These are phyloP conservation scores for Platycheirus rosarum DNA, from an alignment of 2,888 invertebrate species.

Conservation along the genomic window DNA sequence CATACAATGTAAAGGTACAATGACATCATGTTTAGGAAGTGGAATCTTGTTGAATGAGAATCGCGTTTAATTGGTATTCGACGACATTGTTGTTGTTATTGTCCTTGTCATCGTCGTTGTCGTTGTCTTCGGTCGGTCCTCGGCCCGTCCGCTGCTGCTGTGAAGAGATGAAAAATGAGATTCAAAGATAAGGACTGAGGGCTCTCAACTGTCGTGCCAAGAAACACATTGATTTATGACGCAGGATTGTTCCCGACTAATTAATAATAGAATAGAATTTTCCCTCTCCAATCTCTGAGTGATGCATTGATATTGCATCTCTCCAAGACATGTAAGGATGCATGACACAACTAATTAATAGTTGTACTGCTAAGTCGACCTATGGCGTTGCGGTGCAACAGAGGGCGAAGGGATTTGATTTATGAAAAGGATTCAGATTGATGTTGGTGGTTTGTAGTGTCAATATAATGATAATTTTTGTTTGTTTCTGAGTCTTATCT, in stretches of 20 bases:
- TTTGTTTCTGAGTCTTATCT: slow-evolving; percentile 28
- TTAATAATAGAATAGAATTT: slow-evolving; percentile 67
- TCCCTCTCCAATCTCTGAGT: slow-evolving; percentile 44
- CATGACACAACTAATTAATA: slow-evolving; percentile 68
- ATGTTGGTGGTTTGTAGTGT: slow-evolving; percentile 66
- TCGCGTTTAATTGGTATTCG: slow-evolving; percentile 58
- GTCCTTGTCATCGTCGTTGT: slow-evolving; percentile 31
- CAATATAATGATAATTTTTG: slow-evolving; percentile 65
- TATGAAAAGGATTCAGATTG: slow-evolving; percentile 66
- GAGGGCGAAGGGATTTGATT: slow-evolving; percentile 56
- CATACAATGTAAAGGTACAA: slow-evolving; percentile 45
- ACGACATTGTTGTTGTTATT: slow-evolving; percentile 27
- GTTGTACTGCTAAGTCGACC: slow-evolving; percentile 23
- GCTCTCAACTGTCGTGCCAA: slow-evolving; percentile 39
- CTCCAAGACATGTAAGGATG: slow-evolving; percentile 63
- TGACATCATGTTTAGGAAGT: slow-evolving; percentile 46
- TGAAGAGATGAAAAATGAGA: slow-evolving; percentile 71
- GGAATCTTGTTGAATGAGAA: slow-evolving; percentile 37
- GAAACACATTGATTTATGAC: slow-evolving; percentile 68
- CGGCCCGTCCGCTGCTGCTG: slow-evolving; percentile 3
- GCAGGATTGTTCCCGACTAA: slow-evolving; percentile 63
- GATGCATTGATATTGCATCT: slow-evolving; percentile 70
- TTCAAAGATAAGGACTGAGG: slow-evolving; percentile 61
- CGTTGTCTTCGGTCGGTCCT: slow-evolving; percentile 14
- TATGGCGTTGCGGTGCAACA: background rate